These are phyloP conservation scores for Scrobipalpa costella DNA, from an alignment of 2,888 invertebrate species.

Conservation along the genomic window DNA sequence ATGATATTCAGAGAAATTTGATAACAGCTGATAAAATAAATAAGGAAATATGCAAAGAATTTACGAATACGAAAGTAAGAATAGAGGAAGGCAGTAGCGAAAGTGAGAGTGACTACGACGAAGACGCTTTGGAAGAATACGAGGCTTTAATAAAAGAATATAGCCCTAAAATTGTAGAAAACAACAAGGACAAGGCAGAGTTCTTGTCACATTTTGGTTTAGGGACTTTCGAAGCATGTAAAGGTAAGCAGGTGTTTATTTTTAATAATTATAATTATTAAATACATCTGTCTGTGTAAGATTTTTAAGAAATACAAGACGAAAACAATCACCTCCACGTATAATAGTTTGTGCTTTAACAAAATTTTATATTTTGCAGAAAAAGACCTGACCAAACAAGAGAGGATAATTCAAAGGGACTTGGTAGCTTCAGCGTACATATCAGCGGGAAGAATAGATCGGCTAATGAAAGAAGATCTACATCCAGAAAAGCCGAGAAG, in stretches of 20 bases:
- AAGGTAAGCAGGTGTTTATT: slow-evolving; percentile 80
- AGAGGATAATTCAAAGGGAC: slow-evolving; percentile 76
- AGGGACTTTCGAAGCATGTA: slow-evolving; percentile 81
- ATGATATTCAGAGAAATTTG: slow-evolving; percentile 50
- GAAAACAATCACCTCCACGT: no score
- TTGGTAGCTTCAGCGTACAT: slow-evolving; percentile 77
- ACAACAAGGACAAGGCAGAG: slow-evolving; percentile 73
- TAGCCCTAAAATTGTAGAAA: slow-evolving; percentile 54
- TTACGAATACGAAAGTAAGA: slow-evolving; percentile 51
- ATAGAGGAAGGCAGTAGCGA: slow-evolving; percentile 66
- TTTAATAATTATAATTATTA: no score
- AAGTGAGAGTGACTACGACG: slow-evolving; percentile 75
- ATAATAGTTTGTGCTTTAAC: not conserved
- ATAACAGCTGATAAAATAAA: slow-evolving; percentile 69
- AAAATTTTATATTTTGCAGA: not conserved
- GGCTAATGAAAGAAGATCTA: slow-evolving; percentile 43
- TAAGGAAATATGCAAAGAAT: slow-evolving; percentile 67
- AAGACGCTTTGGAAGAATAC: slow-evolving; percentile 73
- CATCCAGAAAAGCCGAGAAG: slow-evolving; percentile 44
- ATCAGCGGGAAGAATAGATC: slow-evolving; percentile 60
- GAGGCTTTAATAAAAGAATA: slow-evolving; percentile 77
- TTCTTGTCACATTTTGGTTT: slow-evolving; percentile 84
- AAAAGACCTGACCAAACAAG: slow-evolving; percentile 75
- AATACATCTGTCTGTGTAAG: no score
- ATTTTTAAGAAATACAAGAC: no score